Evolutionary conservation across 2,113 vertebrate genomes (phyloP), one percentile per base, ranked within the genome.

Genomic region (Istiophorus platypterus): DNA sequence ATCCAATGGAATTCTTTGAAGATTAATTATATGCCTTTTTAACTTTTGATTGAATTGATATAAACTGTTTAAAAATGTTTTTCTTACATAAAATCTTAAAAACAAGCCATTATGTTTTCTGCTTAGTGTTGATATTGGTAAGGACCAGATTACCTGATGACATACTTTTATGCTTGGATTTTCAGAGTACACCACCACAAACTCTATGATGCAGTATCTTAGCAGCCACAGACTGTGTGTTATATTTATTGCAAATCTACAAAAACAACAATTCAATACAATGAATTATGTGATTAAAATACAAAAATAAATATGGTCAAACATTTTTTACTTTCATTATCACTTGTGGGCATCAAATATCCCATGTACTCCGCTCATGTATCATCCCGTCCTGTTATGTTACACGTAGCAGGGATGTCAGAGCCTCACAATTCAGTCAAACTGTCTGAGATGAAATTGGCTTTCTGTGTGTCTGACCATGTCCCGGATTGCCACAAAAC

Each of bases 381-480:
- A 67, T n/a, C n/a, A n/a, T n/a, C n/a, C n/a, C n/a, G 11, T n/a
- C 13, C 31, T 39, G 20, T 26, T 69, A 24, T n/a, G 17, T 76
- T 4, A 51, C 18, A 69, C 56, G 29, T 31, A 3, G 9, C 12
- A 20, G 5, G 7, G 9, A 1, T 18, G 12, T 81, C 64, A 90
- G n/a, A 91, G 87, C 24, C 80, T 86, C 12, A 95, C 75, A 75
- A 92, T 77, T 83, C 41, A 94, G 85, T 96, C 92, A 91, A 99
- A 97, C 76, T 99, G 96, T 22, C 90, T 91, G 5, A 97, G 95
- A 74, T 92, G 95, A 88, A 99, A 99, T 56, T 95, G 96, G 72
- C 93, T 88, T 74, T 96, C 95, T 47, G 97, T 95, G 72, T 97
- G 95, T 89, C 95, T 96, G 59, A 97, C 97, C 96, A 99, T 96